Percentiles rank a stretch among this genome's conserved stretches.
These are phyloP conservation scores for Cromileptes altivelis DNA, from an alignment of 2,113 vertebrate genomes.

Conservation along the genomic window DNA sequence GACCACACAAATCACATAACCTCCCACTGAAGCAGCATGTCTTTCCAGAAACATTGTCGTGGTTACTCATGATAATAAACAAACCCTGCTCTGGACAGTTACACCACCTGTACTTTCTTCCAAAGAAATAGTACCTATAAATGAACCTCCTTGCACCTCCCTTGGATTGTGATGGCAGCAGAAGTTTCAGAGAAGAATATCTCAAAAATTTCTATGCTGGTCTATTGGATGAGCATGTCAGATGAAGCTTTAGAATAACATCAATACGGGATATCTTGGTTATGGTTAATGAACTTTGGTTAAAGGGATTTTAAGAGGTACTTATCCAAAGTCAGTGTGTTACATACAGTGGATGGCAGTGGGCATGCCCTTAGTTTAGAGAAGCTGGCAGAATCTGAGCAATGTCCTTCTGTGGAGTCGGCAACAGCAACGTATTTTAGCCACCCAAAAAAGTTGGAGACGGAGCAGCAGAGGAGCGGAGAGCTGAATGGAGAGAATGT, in stretches of 20 bases:
- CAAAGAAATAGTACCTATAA: background rate
- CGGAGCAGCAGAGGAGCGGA: no score
- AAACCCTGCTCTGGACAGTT: background rate
- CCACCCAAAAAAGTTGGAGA: no score
- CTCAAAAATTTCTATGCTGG: background rate
- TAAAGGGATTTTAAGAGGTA: no score
- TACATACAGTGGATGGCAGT: no score
- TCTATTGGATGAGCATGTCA: background rate
- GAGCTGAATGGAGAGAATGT: no score
- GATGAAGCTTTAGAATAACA: background rate
- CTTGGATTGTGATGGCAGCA: background rate
- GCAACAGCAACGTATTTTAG: no score
- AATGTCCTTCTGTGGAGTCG: no score
- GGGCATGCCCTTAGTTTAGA: no score
- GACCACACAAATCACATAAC: background rate
- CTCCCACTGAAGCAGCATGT: background rate
- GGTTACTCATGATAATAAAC: constrained; percentile 3
- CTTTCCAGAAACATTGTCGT: background rate
- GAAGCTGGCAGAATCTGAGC: no score
- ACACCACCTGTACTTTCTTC: constrained; percentile 1
- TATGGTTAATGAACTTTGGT: no score
- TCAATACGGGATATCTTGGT: no score
- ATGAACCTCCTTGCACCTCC: background rate
- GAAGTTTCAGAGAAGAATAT: background rate
- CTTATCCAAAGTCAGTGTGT: no score